A percentile compares a stretch with the other conserved stretches of the same genome.
Conservation (phyloP, 2,888 invertebrate genomes). For the Cephus sareptanus region DNA sequence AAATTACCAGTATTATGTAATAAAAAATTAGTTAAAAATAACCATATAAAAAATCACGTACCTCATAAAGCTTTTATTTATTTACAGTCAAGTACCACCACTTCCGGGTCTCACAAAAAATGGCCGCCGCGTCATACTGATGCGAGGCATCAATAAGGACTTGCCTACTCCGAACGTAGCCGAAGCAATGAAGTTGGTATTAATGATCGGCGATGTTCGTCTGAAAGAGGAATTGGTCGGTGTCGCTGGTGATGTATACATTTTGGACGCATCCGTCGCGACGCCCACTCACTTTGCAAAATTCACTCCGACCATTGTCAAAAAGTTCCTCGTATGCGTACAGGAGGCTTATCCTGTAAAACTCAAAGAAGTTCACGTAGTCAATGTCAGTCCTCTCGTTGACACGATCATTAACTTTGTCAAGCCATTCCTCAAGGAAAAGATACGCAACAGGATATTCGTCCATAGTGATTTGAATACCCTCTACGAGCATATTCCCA, state of each 20-base stretch:
- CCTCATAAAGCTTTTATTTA: not conserved
- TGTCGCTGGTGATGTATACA: constrained; percentile 86
- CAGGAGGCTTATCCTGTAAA: constrained; percentile 90
- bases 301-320: constrained; percentile 83
- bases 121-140: constrained; percentile 80
- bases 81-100: constrained; percentile 79
- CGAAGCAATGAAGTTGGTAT: constrained; percentile 83
- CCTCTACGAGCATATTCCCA: constrained; percentile 82
- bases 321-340: constrained; percentile 87
- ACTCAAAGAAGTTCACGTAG: constrained; percentile 86
- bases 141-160: constrained; percentile 79
- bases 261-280: constrained; percentile 82
- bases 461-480: constrained; percentile 81
- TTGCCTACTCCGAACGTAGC: constrained; percentile 77
- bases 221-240: constrained; percentile 81
- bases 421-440: constrained; percentile 88
- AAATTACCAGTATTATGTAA: constrained; percentile 78
- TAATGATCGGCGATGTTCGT: constrained; percentile 88
- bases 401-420: constrained; percentile 88
- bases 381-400: constrained; percentile 85
- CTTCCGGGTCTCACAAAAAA: constrained; percentile 84
- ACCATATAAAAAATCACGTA: not conserved
- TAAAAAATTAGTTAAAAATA: constrained; percentile 46
- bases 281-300: constrained; percentile 86
- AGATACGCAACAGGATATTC: constrained; percentile 84